Evolutionary conservation across 1,140 invertebrate species (phyloP).

Genomic region (Uloborus diversus): DNA sequence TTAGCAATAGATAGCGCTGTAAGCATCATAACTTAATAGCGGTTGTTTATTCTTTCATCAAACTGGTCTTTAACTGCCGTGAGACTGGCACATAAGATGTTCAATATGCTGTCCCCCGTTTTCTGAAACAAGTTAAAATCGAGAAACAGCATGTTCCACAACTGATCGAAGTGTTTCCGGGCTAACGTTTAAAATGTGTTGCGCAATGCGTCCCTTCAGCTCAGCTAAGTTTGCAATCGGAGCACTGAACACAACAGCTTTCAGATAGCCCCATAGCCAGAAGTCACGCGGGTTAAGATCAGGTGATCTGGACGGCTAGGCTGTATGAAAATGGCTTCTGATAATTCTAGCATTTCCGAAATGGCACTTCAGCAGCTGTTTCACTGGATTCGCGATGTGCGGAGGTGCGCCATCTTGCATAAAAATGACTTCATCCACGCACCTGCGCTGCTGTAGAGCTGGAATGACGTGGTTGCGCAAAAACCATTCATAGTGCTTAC

Average conservation of each 20-base stretch:
- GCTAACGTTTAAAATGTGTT: no score
- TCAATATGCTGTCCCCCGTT: no score
- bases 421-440: not conserved
- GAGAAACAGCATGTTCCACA: not conserved
- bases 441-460: not conserved
- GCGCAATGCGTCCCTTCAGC: not conserved
- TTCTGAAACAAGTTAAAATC: no score
- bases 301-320: not conserved
- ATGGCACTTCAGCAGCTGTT: not conserved
- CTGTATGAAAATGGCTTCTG: not conserved
- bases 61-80: no score
- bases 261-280: no score
- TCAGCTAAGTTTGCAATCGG: not conserved
- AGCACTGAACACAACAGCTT: not conserved
- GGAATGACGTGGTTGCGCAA: not conserved
- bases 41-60: no score
- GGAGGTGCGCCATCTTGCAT: not conserved
- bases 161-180: not conserved
- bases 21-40: no score
- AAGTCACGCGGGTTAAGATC: not conserved
- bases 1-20: no score
- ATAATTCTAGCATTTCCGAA: slow-evolving; percentile 2
- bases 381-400: not conserved
- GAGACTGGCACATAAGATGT: no score
- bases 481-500: not conserved